phyloP scores from a whole-genome alignment of 2,797 vertebrate species.

The Mus minutoides region DNA sequence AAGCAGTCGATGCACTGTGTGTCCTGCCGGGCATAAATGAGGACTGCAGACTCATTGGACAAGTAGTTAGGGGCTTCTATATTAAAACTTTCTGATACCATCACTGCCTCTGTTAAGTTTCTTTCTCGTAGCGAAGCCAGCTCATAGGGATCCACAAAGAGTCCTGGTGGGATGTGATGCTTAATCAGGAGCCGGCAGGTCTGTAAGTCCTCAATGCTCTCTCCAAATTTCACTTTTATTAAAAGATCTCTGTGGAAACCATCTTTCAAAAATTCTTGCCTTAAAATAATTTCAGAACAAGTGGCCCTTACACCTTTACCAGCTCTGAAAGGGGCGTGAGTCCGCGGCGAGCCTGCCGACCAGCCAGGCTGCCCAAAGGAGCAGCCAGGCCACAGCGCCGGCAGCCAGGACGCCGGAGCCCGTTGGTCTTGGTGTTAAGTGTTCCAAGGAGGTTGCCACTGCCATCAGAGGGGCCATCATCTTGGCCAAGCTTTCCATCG shows the following conservation, averaged over 20 bases:
- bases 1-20: constrained; percentile 80
- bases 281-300: constrained; percentile 86
- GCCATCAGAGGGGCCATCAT: too few relatives aligned
- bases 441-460: too few relatives aligned
- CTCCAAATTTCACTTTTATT: too few relatives aligned
- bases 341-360: background rate
- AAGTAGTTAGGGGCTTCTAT: constrained; percentile 93
- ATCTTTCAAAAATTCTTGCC: constrained; percentile 89
- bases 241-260: constrained; percentile 95
- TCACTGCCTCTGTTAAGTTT: too few relatives aligned
- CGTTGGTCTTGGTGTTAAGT: too few relatives aligned
- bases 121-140: too few relatives aligned
- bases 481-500: too few relatives aligned
- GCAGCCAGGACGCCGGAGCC: constrained; percentile 61
- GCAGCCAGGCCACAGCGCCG: constrained; percentile 50
- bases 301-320: constrained; percentile 80
- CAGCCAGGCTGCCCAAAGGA: constrained; percentile 40
- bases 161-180: too few relatives aligned
- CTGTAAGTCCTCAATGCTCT: too few relatives aligned
- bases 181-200: too few relatives aligned
- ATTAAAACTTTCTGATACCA: too few relatives aligned
- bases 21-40: constrained; percentile 87
- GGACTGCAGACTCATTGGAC: constrained; percentile 86
- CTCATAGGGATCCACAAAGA: too few relatives aligned
- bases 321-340: background rate